Evolutionary conservation across 2,888 invertebrate genomes (phyloP).

Genomic region (Pseudococcus jackbeardsleyi): DNA sequence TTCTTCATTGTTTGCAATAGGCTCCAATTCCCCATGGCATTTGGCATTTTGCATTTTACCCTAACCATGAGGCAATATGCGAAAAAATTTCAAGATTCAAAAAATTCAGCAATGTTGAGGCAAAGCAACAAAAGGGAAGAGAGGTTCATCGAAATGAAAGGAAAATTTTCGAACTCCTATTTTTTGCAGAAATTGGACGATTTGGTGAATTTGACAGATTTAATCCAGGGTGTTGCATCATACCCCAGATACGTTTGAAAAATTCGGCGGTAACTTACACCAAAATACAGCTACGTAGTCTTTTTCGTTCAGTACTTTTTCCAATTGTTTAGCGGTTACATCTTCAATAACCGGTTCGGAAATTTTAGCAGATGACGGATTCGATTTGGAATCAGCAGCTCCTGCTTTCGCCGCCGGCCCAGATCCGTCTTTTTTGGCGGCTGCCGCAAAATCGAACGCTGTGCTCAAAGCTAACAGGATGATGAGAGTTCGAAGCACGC

Average conservation of each 20-base stretch:
- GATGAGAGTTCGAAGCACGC: conserved; percentile 33
- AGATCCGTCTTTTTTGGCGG: conserved; percentile 43
- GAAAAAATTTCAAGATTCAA: too few relatives aligned
- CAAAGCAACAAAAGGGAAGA: too few relatives aligned
- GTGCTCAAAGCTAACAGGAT: conserved; percentile 39
- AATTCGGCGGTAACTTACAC: conserved; percentile 80
- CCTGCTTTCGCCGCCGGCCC: neutral
- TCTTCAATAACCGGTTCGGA: conserved; percentile 89
- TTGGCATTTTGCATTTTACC: too few relatives aligned
- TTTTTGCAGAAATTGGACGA: too few relatives aligned
- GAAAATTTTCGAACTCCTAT: too few relatives aligned
- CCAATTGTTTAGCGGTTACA: conserved; percentile 92
- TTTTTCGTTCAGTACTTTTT: conserved; percentile 89
- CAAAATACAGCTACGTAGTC: conserved; percentile 96
- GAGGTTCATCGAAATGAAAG: too few relatives aligned
- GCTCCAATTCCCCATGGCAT: too few relatives aligned
- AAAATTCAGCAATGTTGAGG: too few relatives aligned
- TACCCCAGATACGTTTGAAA: neutral
- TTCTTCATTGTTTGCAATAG: too few relatives aligned
- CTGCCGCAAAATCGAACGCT: neutral
- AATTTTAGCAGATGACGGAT: conserved; percentile 39
- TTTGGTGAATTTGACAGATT: too few relatives aligned
- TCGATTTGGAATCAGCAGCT: neutral
- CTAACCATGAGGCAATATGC: too few relatives aligned
- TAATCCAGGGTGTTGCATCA: too few relatives aligned